phyloP scores from a whole-genome alignment of 2,797 vertebrate species.

The Kryptolebias ocellatus region DNA sequence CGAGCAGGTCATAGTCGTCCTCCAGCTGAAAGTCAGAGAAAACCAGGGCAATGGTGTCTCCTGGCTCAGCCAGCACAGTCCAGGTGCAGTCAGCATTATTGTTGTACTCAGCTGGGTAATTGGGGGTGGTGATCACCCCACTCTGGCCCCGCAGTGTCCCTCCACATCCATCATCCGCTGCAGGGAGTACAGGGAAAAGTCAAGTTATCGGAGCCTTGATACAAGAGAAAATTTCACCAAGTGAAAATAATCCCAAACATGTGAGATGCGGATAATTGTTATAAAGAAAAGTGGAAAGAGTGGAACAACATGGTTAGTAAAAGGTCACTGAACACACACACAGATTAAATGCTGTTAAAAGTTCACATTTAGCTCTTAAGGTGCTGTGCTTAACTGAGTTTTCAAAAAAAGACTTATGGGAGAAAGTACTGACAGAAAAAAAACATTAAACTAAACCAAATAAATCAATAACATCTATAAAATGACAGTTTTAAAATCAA shows the following conservation, averaged over 20 bases:
- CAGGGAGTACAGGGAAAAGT: conserved; percentile 22
- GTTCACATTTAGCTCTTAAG: conserved; percentile 6
- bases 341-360: conserved; percentile 13
- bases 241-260: conserved; percentile 15
- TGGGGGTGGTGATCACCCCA: conserved; percentile 94
- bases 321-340: conserved; percentile 25
- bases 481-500: no score
- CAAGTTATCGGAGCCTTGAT: conserved; percentile 1
- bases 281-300: conserved; percentile 3
- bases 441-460: neutral
- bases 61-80: conserved; percentile 96
- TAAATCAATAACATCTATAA: neutral
- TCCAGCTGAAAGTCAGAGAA: conserved; percentile 98
- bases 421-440: neutral
- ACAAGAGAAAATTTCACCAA: neutral
- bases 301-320: neutral
- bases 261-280: conserved; percentile 7
- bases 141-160: conserved; percentile 96
- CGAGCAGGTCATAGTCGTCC: conserved; percentile 95
- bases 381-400: neutral
- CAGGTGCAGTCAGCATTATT: conserved; percentile 99
- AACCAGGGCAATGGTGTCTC: conserved; percentile 96
- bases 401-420: neutral
- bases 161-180: conserved; percentile 96
- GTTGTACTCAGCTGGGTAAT: conserved; percentile 94